A percentile compares a stretch with the other conserved stretches of the same genome.
phyloP scores from a whole-genome alignment of 2,113 vertebrate genomes.

The Hemichromis elongatus region DNA sequence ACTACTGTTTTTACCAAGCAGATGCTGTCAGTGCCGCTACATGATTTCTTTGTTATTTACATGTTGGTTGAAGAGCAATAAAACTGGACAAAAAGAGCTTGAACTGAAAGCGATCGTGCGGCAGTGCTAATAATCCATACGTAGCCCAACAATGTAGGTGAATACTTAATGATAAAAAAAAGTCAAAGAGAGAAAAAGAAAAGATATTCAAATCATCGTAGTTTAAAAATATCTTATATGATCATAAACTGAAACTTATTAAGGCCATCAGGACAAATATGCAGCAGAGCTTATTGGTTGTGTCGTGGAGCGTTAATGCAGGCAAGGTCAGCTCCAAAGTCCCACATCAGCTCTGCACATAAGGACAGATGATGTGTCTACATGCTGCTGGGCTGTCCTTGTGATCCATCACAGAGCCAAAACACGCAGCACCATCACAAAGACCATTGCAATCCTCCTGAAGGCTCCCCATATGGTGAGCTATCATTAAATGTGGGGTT shows the following conservation, averaged over 20 bases:
- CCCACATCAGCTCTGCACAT: neutral
- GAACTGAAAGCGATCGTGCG: neutral
- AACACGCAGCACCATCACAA: neutral
- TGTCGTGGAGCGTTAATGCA: neutral
- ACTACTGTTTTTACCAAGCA: fast-evolving
- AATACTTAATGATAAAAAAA: neutral
- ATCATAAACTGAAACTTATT: neutral
- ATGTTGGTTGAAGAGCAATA: neutral
- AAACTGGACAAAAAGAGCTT: neutral
- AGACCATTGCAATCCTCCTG: neutral
- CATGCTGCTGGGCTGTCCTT: neutral
- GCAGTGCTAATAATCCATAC: neutral
- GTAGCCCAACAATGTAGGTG: neutral
- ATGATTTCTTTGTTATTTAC: neutral
- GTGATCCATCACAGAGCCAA: neutral
- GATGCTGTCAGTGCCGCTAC: neutral
- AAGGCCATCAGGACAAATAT: neutral
- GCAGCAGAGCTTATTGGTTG: neutral
- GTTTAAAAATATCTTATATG: neutral
- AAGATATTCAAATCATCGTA: neutral
- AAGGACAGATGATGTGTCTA: neutral
- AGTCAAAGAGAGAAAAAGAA: neutral
- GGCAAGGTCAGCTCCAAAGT: neutral
- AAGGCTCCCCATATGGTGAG: neutral
- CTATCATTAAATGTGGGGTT: neutral